phyloP scores from a whole-genome alignment of 2,797 vertebrate species.

The Tenualosa thibaudeaui region DNA sequence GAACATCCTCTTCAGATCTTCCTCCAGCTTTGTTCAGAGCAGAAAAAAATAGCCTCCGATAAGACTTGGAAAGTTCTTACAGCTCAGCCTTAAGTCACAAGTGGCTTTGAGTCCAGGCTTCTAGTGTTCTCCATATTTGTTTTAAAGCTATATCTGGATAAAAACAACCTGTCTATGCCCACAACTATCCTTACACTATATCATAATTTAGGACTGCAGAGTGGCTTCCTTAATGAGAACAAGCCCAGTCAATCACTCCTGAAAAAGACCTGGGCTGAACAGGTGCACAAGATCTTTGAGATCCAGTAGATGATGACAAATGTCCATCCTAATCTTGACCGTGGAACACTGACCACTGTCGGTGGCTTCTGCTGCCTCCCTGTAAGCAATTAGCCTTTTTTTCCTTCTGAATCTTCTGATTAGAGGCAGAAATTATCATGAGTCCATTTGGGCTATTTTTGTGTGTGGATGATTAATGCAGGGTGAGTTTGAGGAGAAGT shows the following conservation, averaged over 20 bases:
- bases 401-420: constrained; percentile 37
- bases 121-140: not conserved
- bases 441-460: constrained; percentile 34
- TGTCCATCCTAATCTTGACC: not conserved
- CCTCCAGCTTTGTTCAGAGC: constrained; percentile 48
- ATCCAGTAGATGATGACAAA: constrained; percentile 33
- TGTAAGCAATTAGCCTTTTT: constrained; percentile 39
- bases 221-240: no score
- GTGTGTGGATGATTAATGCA: constrained; percentile 28
- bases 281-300: constrained; percentile 43
- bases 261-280: not conserved
- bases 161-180: not conserved
- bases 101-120: not conserved
- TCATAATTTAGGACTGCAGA: not conserved
- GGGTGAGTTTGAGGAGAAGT: constrained; percentile 23
- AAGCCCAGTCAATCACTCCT: no score
- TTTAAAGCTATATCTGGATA: not conserved
- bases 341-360: not conserved
- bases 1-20: constrained; percentile 57
- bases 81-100: not conserved
- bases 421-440: constrained; percentile 36
- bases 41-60: not conserved
- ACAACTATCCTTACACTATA: not conserved
- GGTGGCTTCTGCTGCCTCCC: constrained; percentile 37
- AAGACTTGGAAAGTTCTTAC: not conserved